Conservation (phyloP, 2,113 vertebrate genomes). For the Zosterops pallidus region DNA sequence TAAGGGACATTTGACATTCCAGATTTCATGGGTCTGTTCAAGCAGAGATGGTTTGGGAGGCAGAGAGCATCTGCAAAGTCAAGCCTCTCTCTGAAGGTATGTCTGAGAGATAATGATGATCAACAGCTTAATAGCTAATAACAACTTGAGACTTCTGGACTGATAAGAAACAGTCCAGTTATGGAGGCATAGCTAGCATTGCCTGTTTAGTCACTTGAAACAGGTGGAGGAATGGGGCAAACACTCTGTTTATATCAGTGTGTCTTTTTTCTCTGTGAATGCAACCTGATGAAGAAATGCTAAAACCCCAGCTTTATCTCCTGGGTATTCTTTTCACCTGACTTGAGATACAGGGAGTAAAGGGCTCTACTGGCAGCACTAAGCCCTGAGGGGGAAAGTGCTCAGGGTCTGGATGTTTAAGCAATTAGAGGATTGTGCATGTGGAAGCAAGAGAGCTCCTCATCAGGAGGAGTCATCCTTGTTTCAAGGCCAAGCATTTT, state of each 20-base stretch:
- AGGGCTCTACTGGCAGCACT: background rate
- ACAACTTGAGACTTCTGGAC: background rate
- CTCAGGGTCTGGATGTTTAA: background rate
- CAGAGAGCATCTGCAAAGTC: background rate
- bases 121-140: background rate
- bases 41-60: background rate
- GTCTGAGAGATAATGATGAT: background rate
- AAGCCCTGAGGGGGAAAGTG: background rate
- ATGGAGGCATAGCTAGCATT: background rate
- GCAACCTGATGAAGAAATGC: background rate
- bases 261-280: background rate
- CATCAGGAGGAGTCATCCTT: background rate
- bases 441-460: background rate
- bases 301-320: background rate
- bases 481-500: background rate
- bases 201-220: background rate
- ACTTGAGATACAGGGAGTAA: background rate
- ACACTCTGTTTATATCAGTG: background rate
- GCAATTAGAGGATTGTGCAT: background rate
- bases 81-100: background rate
- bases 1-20: background rate
- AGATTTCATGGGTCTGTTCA: background rate
- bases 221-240: background rate
- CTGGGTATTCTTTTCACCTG: background rate
- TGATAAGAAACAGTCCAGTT: background rate